Evolutionary conservation across 2,888 invertebrate species (phyloP), one percentile per base, ranked within the genome.

Genomic region (Venusia cambrica): DNA sequence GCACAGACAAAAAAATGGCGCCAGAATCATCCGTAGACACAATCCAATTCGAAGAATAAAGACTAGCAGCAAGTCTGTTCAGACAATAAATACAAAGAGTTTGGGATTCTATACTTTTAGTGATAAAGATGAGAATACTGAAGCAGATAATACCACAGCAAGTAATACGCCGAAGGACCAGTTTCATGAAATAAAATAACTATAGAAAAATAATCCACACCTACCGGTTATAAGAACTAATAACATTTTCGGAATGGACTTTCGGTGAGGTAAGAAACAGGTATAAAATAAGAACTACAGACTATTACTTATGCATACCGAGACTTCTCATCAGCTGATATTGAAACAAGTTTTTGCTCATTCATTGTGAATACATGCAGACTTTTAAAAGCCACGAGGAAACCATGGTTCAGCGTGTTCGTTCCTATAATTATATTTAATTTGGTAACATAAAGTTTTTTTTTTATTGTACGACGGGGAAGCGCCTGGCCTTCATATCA

Each of bases 321-420:
- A 54, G 49, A 39, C 48, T 40, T 37, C 53, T 51, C 57, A 76
- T 83, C 84, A 84, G 85, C 83, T 85, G 85, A 81, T 76, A 58
- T 52, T 43, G 45, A 64, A 80, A 75, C 51, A 54, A 76, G 79
- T 75, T 74, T 45, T 38, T 54, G 55, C 64, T 57, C 73, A 72
- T 73, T 75, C 74, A 73, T 62, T 64, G 49, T 48, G 52, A 58
- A 61, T 60, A 41, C 34, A 24, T 37, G 22, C 36, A 29, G 32
- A 37, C 35, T 34, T n/a, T n/a, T n/a, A n/a, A n/a, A n/a, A n/a
- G 45, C 28, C 45, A 45, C 51, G 43, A 50, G 47, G 51, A 55
- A 52, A 51, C 45, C 43, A 33, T 32, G 15, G 35, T 28, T 9
- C 26, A 20, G 22, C 32, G 6, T 38, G 26, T 28, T 21, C 20